Conservation (phyloP, 2,797 vertebrate species). For the Melanotaenia pygmaea region DNA sequence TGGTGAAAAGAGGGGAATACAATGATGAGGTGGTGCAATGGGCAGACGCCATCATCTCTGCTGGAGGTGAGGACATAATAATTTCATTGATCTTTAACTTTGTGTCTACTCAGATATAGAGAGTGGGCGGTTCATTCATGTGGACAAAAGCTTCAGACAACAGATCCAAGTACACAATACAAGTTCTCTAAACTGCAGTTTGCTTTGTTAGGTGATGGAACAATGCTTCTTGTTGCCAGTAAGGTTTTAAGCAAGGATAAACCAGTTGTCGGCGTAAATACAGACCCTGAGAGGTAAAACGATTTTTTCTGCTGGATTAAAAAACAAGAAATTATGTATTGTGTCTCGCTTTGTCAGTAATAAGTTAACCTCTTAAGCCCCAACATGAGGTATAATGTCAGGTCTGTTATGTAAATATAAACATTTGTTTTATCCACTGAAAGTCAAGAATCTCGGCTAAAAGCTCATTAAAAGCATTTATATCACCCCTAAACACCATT, state of each 20-base stretch:
- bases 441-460: too few species aligned
- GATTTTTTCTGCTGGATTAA: too few species aligned
- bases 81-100: not conserved
- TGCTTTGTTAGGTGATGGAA: slow-evolving; percentile 91
- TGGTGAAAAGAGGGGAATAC: slow-evolving; percentile 94
- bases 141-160: slow-evolving; percentile 1
- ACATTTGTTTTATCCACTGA: too few species aligned
- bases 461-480: too few species aligned
- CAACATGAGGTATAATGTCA: too few species aligned
- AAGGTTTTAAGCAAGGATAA: slow-evolving; percentile 95
- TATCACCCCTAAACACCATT: too few species aligned
- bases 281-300: slow-evolving; percentile 95
- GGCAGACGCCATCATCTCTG: slow-evolving; percentile 96
- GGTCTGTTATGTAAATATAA: too few species aligned
- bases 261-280: slow-evolving; percentile 96
- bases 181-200: slow-evolving; percentile 56
- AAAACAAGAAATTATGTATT: too few species aligned
- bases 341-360: too few species aligned
- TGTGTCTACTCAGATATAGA: not conserved
- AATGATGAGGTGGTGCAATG: slow-evolving; percentile 91
- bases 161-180: slow-evolving; percentile 1
- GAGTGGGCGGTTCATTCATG: not conserved
- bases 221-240: slow-evolving; percentile 97
- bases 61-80: slow-evolving; percentile 87
- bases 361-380: too few species aligned